Evolutionary conservation across 1,140 invertebrate species (phyloP), one percentile per base, ranked within the genome.

Genomic region (Acyrthosiphon pisum): DNA sequence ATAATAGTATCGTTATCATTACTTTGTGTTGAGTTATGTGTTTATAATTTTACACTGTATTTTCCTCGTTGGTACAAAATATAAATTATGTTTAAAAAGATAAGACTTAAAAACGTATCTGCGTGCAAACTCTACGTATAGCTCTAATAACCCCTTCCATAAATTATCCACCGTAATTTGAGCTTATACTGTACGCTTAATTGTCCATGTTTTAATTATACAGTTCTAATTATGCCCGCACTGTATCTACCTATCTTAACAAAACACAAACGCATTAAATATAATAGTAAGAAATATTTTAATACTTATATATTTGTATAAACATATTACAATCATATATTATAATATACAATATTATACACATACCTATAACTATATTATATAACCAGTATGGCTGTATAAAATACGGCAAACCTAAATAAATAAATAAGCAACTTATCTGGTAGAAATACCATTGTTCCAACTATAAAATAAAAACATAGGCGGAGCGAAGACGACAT

Each of bases 171-270:
- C 35, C 87, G 7, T 88, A 88, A 88, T 88, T 88, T 53, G n/a
- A 48, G n/a, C 22, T 88, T 35, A 23, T n/a, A 68, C 30, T n/a
- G 9, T n/a, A 76, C 11, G 60, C 53, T 88, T 88, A 88, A 88
- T 88, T 50, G 86, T 88, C 30, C n/a, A 48, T 50, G 44, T 88
- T 88, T 88, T 88, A 48, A 88, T 48, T 50, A 84, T 84, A 50
- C 6, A 1, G 86, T 20, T 87, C 46, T 88, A 88, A 87, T 50
- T 88, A 50, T n/a, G n/a, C 20, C 86, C 2, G n/a, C n/a, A 53
- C 48, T 88, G n/a, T 87, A 86, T 41, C 4, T 14, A 23, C 22
- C 35, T 37, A 81, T 48, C 46, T 88, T 88, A 37, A 88, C 8
- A 35, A 26, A 89, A 89, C 48, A 89, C 23, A 53, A 41, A n/a